Base-by-base conservation (phyloP, 2,797 vertebrate species). In the Neostethus bicornis region DNA sequence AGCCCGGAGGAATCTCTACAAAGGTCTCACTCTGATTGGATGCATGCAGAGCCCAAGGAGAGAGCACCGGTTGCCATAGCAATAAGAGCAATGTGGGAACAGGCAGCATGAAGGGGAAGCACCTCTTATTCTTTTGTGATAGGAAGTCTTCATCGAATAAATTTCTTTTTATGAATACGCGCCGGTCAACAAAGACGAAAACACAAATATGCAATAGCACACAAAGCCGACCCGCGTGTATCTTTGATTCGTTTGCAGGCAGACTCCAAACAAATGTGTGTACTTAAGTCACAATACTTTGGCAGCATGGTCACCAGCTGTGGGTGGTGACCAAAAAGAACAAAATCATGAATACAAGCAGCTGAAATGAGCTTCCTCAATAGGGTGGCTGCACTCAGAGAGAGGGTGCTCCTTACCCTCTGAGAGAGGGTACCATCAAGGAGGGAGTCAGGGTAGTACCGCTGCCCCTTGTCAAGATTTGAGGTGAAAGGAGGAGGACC, bases 1-100 rank as follows among this genome's bases (percentile, higher is more conserved):
- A 90, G 88, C 89, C 90, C 73, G 70, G 85, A 89, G 90, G 89
- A 93, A 88, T 92, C 90, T 91, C 90, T 87, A 90, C 90, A 92
- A 91, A 93, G 89, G 91, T 92, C 88, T 90, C 83, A 54, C 84
- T 91, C 86, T 92, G 90, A 92, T 93, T 93, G 90, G 90, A 89
- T 89, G 87, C 87, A 83, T 81, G 84, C 83, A 80, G 87, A 86
- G 87, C 88, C 88, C 80, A 89, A 90, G 86, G 80, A 90, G 86
- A 89, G 84, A 89, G 80, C 51, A 60, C 79, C 43, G 81, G 92
- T 92, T 93, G 91, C 92, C 89, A 92, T 92, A 89, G 92, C 89
- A 84, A 92, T 91, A 87, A 86, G 85, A 87, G 85, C 84, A 85
- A 81, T 88, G 86, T 87, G 85, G 85, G 83, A 90, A 84, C 77